Percentiles rank a stretch among this genome's conserved stretches.
These are phyloP conservation scores for Astropecten irregularis DNA, from an alignment of 53 echinoderm and acorn worm species.

Conservation along the genomic window DNA sequence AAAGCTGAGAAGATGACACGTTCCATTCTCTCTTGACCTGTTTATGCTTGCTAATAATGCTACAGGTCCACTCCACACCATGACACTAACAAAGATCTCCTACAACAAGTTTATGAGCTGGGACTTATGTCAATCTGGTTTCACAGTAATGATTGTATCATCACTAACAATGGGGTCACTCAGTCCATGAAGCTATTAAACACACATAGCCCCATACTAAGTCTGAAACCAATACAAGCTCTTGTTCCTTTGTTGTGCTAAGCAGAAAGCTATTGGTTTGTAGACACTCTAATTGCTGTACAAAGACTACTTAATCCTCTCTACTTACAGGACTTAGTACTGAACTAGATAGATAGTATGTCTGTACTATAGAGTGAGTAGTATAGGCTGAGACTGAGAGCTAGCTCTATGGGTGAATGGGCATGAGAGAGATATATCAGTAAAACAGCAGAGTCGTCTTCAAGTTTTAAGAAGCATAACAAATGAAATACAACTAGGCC, in stretches of 20 bases:
- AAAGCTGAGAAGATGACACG: no score
- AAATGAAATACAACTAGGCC: no score
- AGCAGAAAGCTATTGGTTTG: background rate
- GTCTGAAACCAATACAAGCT: no score
- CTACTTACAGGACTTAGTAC: no score
- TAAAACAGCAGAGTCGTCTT: background rate
- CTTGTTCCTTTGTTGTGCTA: background rate
- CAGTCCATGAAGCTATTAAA: no score
- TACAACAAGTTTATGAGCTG: background rate
- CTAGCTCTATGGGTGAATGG: background rate
- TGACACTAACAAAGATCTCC: background rate
- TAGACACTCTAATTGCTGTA: conserved; percentile 1
- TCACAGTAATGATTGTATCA: no score
- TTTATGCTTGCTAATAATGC: no score
- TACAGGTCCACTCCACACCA: background rate
- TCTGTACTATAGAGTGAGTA: background rate
- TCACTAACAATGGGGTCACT: background rate
- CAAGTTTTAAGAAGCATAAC: no score
- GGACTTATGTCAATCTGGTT: background rate
- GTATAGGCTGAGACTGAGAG: background rate
- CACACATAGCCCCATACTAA: background rate
- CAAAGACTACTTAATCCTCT: conserved; percentile 8
- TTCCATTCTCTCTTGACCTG: no score
- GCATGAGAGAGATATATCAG: background rate
- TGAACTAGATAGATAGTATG: no score